Percentiles rank a stretch among this genome's conserved stretches.
These are phyloP conservation scores for Pavo muticus DNA, from an alignment of 2,113 vertebrate species.

Conservation along the genomic window DNA sequence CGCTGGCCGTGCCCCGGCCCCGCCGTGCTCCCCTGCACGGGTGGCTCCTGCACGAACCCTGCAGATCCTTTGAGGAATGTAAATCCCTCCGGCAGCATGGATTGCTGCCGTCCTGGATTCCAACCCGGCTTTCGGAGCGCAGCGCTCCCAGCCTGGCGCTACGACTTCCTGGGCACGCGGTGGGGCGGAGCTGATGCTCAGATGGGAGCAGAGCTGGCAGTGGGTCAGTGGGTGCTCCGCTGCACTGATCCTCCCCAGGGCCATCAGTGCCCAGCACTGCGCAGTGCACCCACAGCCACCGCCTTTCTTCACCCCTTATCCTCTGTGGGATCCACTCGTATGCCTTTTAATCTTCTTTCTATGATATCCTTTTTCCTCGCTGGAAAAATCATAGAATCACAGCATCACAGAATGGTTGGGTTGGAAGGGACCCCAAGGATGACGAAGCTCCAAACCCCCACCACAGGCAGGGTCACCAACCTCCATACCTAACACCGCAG, in stretches of 20 bases:
- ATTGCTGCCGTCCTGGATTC: not conserved
- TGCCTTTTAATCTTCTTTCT: not conserved
- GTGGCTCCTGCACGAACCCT: not conserved
- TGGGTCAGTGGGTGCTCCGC: not conserved
- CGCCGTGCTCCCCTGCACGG: not conserved
- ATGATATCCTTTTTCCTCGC: not conserved
- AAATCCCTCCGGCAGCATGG: not conserved
- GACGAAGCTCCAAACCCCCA: too few species aligned
- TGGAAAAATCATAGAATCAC: too few species aligned
- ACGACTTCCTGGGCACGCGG: rapidly evolving
- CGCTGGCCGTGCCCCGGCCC: rapidly evolving
- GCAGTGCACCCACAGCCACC: rapidly evolving
- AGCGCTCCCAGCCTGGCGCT: rapidly evolving
- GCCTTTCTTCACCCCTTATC: not conserved
- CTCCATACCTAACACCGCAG: too few species aligned
- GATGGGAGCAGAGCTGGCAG: not conserved
- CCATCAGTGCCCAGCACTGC: rapidly evolving
- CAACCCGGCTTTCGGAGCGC: rapidly evolving
- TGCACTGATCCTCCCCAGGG: not conserved
- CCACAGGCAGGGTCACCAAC: too few species aligned
- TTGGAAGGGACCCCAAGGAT: too few species aligned
- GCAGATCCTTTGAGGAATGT: rapidly evolving
- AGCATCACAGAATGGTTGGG: too few species aligned
- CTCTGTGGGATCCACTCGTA: not conserved
- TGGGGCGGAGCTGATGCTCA: not conserved